These are phyloP conservation scores for Chanos chanos DNA, from an alignment of 2,797 vertebrate species.

Conservation along the genomic window DNA sequence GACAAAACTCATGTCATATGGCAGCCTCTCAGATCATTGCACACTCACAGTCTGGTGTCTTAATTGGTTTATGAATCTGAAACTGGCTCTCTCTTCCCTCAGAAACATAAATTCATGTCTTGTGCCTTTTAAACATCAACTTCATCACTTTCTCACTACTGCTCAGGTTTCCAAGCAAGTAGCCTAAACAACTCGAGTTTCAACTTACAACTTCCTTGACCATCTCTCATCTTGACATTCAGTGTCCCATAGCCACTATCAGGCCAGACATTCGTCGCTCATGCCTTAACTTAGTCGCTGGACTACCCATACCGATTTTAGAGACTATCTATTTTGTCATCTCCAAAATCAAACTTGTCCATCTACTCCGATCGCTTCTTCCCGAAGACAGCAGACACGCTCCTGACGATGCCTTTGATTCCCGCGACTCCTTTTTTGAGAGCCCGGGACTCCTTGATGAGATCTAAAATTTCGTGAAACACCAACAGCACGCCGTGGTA, in stretches of 20 bases:
- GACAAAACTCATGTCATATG: no score
- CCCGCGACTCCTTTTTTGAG: slow-evolving; percentile 55
- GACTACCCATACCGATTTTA: slow-evolving; percentile 2
- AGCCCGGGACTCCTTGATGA: slow-evolving; percentile 61
- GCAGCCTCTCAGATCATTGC: no score
- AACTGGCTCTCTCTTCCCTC: background rate
- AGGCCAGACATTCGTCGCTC: background rate
- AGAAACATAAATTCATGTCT: background rate
- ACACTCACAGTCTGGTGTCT: no score
- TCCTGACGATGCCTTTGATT: slow-evolving; percentile 71
- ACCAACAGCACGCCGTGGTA: slow-evolving; percentile 73
- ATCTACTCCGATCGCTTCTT: slow-evolving; percentile 65
- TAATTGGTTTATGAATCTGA: no score
- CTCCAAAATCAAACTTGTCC: background rate
- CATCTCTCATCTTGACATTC: background rate
- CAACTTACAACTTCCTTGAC: background rate
- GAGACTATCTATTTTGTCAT: background rate
- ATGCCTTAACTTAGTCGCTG: background rate
- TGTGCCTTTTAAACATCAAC: no score
- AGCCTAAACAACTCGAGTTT: no score
- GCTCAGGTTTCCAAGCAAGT: no score
- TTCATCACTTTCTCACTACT: no score
- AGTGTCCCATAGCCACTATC: background rate
- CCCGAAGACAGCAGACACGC: slow-evolving; percentile 73
- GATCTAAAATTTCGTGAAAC: slow-evolving; percentile 71